Base-by-base conservation (phyloP, 2,113 vertebrate species). In the Phycodurus eques region DNA sequence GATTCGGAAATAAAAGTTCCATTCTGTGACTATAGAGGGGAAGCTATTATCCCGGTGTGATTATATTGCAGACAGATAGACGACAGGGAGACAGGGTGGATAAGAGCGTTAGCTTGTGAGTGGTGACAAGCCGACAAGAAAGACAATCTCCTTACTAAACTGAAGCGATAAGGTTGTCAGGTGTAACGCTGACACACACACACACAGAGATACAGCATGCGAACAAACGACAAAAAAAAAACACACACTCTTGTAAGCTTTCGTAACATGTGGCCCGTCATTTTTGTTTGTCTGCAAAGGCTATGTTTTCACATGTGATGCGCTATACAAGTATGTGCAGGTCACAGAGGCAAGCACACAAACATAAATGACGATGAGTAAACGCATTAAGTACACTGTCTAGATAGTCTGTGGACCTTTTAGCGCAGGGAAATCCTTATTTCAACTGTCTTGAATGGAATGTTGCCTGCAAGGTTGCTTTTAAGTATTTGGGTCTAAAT, bases 11-110 rank as follows among this genome's bases (percentile, higher is more conserved):
- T 84, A 88, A 90, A 88, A 88, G 82, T 82, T 80, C 72, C 87
- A 88, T 81, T 89, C 89, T 77, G 78, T 3, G 65, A 81, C 77
- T 53, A 67, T 71, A 19, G 80, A 82, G 73, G 81, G 68, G 86
- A 79, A 83, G 76, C 78, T 86, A 90, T 90, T 92, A 89, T 91
- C 88, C 86, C 0, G 5, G 53, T 51, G 73, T 88, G 90, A 91
- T 90, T 89, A 87, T 83, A 86, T 90, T 81, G 80, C 86, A 88
- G 90, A 91, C 89, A 90, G 87, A 81, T 87, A 89, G 89, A 90
- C 73, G 86, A 85, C 90, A 90, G 87, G 86, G 85, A 89, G 83
- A 84, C 86, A 84, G 83, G 80, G 83, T 80, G 87, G 85, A 88
- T 88, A 88, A 90, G 87, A 90, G 79, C 57, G 86, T 82, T 79